These are phyloP conservation scores for Glomeris maerens DNA, from an alignment of 1,140 invertebrate species.

Conservation along the genomic window DNA sequence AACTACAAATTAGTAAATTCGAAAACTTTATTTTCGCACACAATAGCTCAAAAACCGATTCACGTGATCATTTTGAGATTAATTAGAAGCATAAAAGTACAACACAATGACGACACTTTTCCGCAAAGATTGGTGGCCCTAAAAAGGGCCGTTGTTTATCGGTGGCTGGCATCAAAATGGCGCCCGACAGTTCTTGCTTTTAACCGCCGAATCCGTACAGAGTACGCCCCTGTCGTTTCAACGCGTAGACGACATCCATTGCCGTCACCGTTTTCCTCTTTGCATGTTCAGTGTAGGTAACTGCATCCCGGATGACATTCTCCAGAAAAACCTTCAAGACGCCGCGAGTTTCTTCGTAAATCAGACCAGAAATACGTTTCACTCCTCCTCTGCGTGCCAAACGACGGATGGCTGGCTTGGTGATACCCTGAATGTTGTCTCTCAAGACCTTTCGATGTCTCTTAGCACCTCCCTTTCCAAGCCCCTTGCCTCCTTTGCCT, in stretches of 20 bases:
- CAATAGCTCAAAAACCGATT: too few relatives aligned
- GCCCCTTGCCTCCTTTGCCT: slow-evolving; percentile 32
- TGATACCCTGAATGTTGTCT: slow-evolving; percentile 62
- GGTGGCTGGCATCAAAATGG: slow-evolving; percentile 1
- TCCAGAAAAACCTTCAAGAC: slow-evolving; percentile 64
- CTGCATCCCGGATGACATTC: slow-evolving; percentile 65
- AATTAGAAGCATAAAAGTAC: too few relatives aligned
- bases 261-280: slow-evolving; percentile 69
- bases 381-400: slow-evolving; percentile 57
- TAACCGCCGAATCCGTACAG: slow-evolving; percentile 45
- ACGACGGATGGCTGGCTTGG: slow-evolving; percentile 49
- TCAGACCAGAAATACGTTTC: slow-evolving; percentile 55
- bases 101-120: too few relatives aligned
- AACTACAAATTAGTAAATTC: too few relatives aligned
- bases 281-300: slow-evolving; percentile 69
- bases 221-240: slow-evolving; percentile 63
- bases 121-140: slow-evolving; percentile 25
- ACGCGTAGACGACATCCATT: slow-evolving; percentile 74
- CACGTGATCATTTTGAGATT: too few relatives aligned
- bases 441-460: slow-evolving; percentile 37
- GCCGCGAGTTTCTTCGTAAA: slow-evolving; percentile 53
- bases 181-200: slow-evolving; percentile 14
- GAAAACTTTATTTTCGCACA: too few relatives aligned
- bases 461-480: slow-evolving; percentile 32
- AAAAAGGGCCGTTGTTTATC: slow-evolving; percentile 30